These are phyloP conservation scores for Malthinus flaveolus DNA, from an alignment of 2,888 invertebrate species.

Conservation along the genomic window DNA sequence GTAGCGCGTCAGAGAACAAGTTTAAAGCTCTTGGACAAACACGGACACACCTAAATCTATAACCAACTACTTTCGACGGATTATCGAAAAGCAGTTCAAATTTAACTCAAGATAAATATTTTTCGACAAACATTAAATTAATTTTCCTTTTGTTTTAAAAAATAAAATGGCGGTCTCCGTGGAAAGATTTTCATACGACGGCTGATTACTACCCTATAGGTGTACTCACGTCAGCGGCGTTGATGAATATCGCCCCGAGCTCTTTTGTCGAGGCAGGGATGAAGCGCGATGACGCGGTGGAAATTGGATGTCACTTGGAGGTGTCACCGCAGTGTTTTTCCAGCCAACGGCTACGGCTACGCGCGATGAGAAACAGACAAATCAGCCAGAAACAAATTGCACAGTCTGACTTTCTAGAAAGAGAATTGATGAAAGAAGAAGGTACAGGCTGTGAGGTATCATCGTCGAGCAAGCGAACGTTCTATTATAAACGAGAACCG, in stretches of 20 bases:
- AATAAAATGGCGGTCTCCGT: conserved; percentile 32
- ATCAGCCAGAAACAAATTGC: conserved; percentile 54
- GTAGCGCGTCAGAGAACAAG: conserved; percentile 44
- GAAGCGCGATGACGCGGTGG: conserved; percentile 53
- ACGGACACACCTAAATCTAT: conserved; percentile 56
- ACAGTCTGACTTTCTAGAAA: conserved; percentile 34
- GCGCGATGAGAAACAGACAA: conserved; percentile 49
- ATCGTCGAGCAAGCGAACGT: conserved; percentile 16
- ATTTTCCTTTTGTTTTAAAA: no score
- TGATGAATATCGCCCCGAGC: conserved; percentile 45
- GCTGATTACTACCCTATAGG: conserved; percentile 39
- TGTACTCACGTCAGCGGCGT: conserved; percentile 41
- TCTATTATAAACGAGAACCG: conserved; percentile 19
- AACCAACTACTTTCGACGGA: conserved; percentile 53
- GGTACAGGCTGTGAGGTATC: conserved; percentile 32
- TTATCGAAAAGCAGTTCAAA: conserved; percentile 54
- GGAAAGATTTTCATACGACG: conserved; percentile 33
- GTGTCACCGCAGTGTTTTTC: conserved; percentile 56
- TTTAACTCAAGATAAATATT: conserved; percentile 49
- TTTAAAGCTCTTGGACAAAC: conserved; percentile 57
- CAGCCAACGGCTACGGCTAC: conserved; percentile 48
- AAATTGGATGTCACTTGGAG: conserved; percentile 58
- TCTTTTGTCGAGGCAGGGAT: conserved; percentile 40
- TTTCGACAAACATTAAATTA: no score
- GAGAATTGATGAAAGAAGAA: conserved; percentile 35